Conservation (phyloP, 2,888 invertebrate genomes). For the Nebria brevicollis region DNA sequence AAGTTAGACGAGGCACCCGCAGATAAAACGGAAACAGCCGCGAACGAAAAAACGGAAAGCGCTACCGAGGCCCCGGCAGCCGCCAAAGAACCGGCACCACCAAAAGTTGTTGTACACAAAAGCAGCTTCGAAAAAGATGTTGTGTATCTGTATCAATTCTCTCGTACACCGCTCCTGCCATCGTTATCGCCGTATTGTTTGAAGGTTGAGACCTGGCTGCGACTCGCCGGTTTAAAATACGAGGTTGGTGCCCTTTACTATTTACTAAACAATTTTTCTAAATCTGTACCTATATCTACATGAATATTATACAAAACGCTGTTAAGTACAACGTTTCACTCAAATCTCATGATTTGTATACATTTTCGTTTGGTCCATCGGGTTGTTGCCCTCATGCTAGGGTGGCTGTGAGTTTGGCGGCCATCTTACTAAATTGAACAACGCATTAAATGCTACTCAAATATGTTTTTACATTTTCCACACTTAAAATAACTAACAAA, state of each 20-base stretch:
- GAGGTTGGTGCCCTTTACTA: constrained; percentile 76
- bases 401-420: constrained; percentile 49
- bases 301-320: background rate
- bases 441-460: constrained; percentile 8
- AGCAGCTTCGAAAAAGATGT: constrained; percentile 90
- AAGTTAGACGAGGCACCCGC: constrained; percentile 65
- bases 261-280: constrained; percentile 39
- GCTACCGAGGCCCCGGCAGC: constrained; percentile 65
- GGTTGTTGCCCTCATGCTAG: constrained; percentile 52
- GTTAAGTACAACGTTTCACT: background rate
- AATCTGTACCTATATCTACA: constrained; percentile 3
- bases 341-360: background rate
- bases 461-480: background rate
- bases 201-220: constrained; percentile 96
- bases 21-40: constrained; percentile 61
- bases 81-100: constrained; percentile 73
- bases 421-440: constrained; percentile 49
- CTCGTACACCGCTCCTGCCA: constrained; percentile 88
- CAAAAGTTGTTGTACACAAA: constrained; percentile 87
- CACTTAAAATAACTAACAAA: background rate
- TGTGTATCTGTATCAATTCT: constrained; percentile 94
- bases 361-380: constrained; percentile 40
- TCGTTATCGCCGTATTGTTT: constrained; percentile 93
- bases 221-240: constrained; percentile 90
- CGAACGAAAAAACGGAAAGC: constrained; percentile 64